Base-by-base conservation (phyloP, 2,797 vertebrate genomes). In the Enteromius paludinosus region DNA sequence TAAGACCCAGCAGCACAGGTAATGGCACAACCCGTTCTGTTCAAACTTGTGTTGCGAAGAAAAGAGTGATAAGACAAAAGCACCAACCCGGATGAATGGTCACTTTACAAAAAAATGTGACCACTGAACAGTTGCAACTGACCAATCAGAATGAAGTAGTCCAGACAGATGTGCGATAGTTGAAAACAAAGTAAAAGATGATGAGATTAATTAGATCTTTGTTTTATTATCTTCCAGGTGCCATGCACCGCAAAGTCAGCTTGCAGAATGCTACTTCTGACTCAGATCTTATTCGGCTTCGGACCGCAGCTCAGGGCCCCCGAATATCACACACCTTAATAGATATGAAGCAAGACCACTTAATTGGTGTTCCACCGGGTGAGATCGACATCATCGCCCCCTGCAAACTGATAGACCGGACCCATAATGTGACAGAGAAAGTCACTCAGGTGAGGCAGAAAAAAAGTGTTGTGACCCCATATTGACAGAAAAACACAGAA, bases 401-500 rank as follows among this genome's bases (percentile, higher is more conserved):
- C 54, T 93, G 91, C 88, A 97, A 96, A 87, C 92, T 97, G 87
- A 97, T 96, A 23, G 96, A 96, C 84, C 93, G 96, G 72, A 97
- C 96, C 0, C 97, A 98, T 90, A 96, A 97, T 0, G 97, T 97
- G 86, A 97, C 97, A 0, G 97, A 98, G 90, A 97, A 95, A 87
- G 96, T 98, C 86, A 98, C 97, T 1, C 96, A 98, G 96, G 96
- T 97, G 85, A 84, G 89, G 75, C 3, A 35, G 12, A 70, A 41
- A 14, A 47, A 47, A 47, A 30, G 23, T 23, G 17, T 68, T 41
- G 5, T 23, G 66, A 69, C 20, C 15, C 15, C n/a, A n/a, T n/a
- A n/a, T n/a, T n/a, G n/a, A n/a, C n/a, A n/a, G n/a, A n/a, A n/a
- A n/a, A n/a, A n/a, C n/a, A n/a, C n/a, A n/a, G n/a, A n/a, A n/a